Percentiles rank a stretch among this genome's conserved stretches.
Evolutionary conservation across 1,140 invertebrate genomes (phyloP).

Genomic region (Zaprionus tsacasi): DNA sequence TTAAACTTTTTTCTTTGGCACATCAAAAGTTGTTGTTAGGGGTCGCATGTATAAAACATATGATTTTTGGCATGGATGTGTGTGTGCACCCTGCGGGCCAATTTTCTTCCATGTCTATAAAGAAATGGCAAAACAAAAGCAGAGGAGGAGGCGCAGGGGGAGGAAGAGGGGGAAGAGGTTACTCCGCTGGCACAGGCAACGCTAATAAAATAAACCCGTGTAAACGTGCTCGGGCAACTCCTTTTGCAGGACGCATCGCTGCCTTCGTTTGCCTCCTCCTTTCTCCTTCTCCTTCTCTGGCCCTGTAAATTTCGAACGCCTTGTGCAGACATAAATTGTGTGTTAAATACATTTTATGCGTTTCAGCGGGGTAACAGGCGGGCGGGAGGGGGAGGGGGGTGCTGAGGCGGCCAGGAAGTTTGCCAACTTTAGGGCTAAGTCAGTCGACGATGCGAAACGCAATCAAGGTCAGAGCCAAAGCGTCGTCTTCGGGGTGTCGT

Average conservation of each 20-base stretch:
- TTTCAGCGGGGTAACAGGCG: slow-evolving; percentile 31
- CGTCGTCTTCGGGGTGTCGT: slow-evolving; percentile 12
- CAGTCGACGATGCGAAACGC: slow-evolving; percentile 72
- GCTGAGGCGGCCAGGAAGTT: not conserved
- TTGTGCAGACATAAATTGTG: slow-evolving; percentile 80
- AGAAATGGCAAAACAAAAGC: slow-evolving; percentile 57
- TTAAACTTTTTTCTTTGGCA: slow-evolving; percentile 61
- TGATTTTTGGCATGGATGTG: slow-evolving; percentile 75
- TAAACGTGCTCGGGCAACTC: slow-evolving; percentile 42
- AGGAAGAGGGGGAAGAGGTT: slow-evolving; percentile 17
- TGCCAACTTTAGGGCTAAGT: slow-evolving; percentile 47
- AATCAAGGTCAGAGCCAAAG: slow-evolving; percentile 66
- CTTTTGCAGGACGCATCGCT: not conserved
- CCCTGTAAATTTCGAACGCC: slow-evolving; percentile 77
- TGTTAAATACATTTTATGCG: slow-evolving; percentile 82
- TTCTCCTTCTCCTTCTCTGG: slow-evolving; percentile 36
- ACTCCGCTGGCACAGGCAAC: slow-evolving; percentile 17
- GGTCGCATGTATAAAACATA: slow-evolving; percentile 77
- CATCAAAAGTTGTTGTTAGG: slow-evolving; percentile 30
- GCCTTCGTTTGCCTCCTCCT: not conserved
- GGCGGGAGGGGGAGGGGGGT: not conserved
- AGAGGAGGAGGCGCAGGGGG: slow-evolving; percentile 28
- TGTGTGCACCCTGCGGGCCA: slow-evolving; percentile 65
- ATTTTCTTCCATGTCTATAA: slow-evolving; percentile 68
- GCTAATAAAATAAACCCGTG: slow-evolving; percentile 76